A percentile compares a stretch with the other conserved stretches of the same genome.
These are phyloP conservation scores for Chlorocebus sabaeus DNA, from an alignment of 2,113 vertebrate genomes.

Conservation along the genomic window DNA sequence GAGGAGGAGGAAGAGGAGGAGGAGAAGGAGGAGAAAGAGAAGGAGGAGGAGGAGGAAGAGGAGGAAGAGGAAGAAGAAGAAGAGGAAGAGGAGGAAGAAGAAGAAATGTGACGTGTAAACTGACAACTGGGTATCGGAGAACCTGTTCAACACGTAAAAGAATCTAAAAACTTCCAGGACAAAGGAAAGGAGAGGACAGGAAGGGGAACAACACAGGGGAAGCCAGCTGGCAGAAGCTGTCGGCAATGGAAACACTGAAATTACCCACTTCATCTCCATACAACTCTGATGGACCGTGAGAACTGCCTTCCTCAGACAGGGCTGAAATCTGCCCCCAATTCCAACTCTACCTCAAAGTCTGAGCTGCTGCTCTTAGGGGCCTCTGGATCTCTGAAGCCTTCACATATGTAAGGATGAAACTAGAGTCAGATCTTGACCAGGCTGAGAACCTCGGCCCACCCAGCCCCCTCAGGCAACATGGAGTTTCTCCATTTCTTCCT, in stretches of 20 bases:
- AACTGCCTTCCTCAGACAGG: neutral
- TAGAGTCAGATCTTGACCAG: neutral
- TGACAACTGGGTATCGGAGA: neutral
- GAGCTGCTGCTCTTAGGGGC: neutral
- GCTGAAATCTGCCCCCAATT: neutral
- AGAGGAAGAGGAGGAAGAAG: neutral
- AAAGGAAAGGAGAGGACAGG: neutral
- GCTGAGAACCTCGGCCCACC: neutral
- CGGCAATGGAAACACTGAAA: neutral
- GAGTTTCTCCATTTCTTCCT: neutral
- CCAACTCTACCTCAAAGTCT: neutral
- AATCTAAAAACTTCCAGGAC: neutral
- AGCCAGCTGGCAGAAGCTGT: neutral
- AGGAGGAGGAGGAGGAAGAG: rapidly evolving
- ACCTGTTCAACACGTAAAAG: neutral
- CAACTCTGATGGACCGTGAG: neutral
- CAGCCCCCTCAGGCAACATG: neutral
- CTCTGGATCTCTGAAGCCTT: neutral
- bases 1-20: rapidly evolving
- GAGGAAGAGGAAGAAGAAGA: neutral
- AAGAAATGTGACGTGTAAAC: neutral
- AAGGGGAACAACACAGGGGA: neutral
- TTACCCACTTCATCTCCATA: neutral
- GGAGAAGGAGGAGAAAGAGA: rapidly evolving
- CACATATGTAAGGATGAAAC: neutral